These are phyloP conservation scores for Epinephelus coioides DNA, from an alignment of 2,797 vertebrate species.

Conservation along the genomic window DNA sequence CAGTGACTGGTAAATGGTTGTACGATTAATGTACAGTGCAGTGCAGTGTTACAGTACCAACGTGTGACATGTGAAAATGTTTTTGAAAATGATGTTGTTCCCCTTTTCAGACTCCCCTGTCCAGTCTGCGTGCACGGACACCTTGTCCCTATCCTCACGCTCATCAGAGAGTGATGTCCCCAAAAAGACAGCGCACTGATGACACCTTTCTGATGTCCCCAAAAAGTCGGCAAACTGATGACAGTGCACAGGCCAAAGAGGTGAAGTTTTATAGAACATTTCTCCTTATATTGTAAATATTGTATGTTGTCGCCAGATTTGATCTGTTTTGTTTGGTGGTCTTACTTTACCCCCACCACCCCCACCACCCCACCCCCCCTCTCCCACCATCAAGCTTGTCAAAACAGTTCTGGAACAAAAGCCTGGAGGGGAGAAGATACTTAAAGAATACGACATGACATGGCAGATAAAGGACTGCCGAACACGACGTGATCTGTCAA, in stretches of 20 bases:
- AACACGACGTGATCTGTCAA: too few species aligned
- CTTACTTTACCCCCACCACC: too few species aligned
- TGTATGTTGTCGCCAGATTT: not conserved
- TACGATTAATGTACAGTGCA: not conserved
- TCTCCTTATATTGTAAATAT: not conserved
- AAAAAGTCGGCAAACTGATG: not conserved
- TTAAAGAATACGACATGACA: too few species aligned
- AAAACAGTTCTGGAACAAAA: too few species aligned
- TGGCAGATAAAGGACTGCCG: too few species aligned
- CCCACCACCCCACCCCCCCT: too few species aligned
- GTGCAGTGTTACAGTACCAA: not conserved
- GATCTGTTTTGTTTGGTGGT: too few species aligned
- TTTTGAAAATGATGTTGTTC: not conserved
- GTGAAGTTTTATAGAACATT: not conserved
- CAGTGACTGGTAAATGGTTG: slow-evolving; percentile 16
- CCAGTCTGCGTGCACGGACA: not conserved
- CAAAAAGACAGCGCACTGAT: not conserved
- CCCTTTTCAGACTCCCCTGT: slow-evolving; percentile 5
- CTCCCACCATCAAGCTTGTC: too few species aligned
- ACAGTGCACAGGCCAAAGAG: slow-evolving; percentile 1
- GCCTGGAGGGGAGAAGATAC: too few species aligned
- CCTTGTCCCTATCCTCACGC: slow-evolving; percentile 3
- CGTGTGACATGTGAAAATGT: not conserved
- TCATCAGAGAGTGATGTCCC: not conserved
- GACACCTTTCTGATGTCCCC: not conserved